phyloP scores from a whole-genome alignment of 2,888 invertebrate species.

The Eilema griseolum region DNA sequence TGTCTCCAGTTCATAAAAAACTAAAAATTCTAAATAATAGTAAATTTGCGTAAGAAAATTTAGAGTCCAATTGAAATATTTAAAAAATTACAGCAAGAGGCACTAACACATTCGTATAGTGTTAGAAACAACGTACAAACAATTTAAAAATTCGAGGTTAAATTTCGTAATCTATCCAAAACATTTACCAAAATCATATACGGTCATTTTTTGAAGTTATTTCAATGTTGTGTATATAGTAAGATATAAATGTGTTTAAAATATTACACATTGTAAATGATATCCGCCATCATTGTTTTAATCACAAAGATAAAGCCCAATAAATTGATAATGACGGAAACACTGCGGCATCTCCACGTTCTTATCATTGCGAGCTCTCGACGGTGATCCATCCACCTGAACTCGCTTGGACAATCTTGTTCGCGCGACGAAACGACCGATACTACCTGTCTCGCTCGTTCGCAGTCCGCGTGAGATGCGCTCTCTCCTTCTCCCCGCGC shows the following conservation, averaged over 20 bases:
- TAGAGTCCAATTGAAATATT: neutral
- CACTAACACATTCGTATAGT: slow-evolving; percentile 3
- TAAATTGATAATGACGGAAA: slow-evolving; percentile 67
- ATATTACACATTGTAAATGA: slow-evolving; percentile 31
- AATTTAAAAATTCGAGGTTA: slow-evolving; percentile 9
- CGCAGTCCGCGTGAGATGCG: slow-evolving; percentile 73
- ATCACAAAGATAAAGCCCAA: slow-evolving; percentile 63
- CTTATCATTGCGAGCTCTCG: slow-evolving; percentile 79
- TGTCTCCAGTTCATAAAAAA: no score
- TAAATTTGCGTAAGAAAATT: neutral
- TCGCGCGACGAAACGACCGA: slow-evolving; percentile 76
- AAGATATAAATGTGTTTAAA: slow-evolving; percentile 8
- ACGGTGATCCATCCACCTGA: slow-evolving; percentile 77
- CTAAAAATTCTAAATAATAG: neutral
- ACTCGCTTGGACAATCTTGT: slow-evolving; percentile 79
- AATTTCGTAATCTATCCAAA: slow-evolving; percentile 4
- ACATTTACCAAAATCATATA: neutral
- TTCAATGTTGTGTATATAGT: slow-evolving; percentile 3
- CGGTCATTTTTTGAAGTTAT: neutral
- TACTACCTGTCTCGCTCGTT: slow-evolving; percentile 79
- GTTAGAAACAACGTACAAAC: slow-evolving; percentile 5
- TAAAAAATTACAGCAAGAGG: slow-evolving; percentile 1
- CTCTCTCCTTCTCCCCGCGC: slow-evolving; percentile 82
- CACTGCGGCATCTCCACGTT: slow-evolving; percentile 79
- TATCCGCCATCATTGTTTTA: slow-evolving; percentile 58